phyloP scores from a whole-genome alignment of 2,888 invertebrate species.

The Herminia tarsipennalis region DNA sequence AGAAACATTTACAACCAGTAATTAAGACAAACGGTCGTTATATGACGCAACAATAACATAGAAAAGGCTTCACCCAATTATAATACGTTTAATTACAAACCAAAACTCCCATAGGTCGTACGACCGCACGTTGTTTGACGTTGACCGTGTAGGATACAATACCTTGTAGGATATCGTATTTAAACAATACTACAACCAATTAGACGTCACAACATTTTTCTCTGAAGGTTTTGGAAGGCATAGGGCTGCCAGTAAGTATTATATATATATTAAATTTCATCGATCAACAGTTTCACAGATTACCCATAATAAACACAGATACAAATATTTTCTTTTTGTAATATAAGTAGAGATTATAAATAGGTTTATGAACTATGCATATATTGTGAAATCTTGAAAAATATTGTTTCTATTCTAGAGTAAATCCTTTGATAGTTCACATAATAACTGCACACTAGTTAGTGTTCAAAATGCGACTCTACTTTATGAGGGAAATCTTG shows the following conservation, averaged over 20 bases:
- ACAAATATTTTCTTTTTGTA: no score
- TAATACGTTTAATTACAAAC: conserved; percentile 24
- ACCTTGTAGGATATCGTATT: conserved; percentile 6
- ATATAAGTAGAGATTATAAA: no score
- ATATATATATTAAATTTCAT: no score
- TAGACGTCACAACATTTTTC: conserved; percentile 27
- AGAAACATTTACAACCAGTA: conserved; percentile 18
- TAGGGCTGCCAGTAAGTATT: conserved; percentile 3
- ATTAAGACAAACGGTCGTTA: conserved; percentile 21
- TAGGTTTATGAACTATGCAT: no score
- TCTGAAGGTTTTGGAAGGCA: conserved; percentile 7
- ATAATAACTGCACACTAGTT: no score
- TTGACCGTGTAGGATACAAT: conserved; percentile 24
- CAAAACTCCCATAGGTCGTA: conserved; percentile 33
- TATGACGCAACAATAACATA: conserved; percentile 24
- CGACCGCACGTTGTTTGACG: conserved; percentile 9
- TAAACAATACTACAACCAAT: conserved; percentile 35
- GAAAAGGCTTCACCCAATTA: conserved; percentile 6
- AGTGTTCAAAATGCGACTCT: no score
- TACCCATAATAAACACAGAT: no score
- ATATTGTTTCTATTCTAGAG: no score
- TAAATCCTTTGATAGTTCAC: no score
- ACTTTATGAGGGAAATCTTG: no score
- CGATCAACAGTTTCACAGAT: no score
- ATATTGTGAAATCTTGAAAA: no score